phyloP scores from a whole-genome alignment of 2,113 vertebrate genomes.

The Notothenia rossii region DNA sequence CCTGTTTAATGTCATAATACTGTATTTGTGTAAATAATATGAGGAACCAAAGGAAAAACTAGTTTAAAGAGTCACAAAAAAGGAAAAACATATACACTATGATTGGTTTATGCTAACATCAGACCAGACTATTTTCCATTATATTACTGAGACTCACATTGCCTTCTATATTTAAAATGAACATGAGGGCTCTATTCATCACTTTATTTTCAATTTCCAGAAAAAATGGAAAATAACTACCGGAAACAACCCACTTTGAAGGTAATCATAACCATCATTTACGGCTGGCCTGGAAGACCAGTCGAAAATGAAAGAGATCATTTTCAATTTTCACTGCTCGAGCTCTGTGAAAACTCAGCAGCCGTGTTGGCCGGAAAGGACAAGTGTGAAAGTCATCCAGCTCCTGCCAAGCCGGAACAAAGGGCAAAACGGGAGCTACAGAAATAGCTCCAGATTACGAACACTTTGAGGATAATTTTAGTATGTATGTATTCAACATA shows the following conservation, averaged over 20 bases:
- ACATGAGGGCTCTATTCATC: background rate
- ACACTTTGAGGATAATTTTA: background rate
- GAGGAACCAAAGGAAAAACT: background rate
- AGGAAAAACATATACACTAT: background rate
- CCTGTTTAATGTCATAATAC: background rate
- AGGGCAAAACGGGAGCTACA: slow-evolving; percentile 47
- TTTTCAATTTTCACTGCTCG: slow-evolving; percentile 43
- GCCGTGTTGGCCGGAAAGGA: slow-evolving; percentile 34
- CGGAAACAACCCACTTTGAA: slow-evolving; percentile 6
- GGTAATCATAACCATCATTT: slow-evolving; percentile 18
- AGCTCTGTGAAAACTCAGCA: slow-evolving; percentile 25
- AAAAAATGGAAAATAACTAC: slow-evolving; percentile 15
- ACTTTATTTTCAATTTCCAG: slow-evolving; percentile 20
- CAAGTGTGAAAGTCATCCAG: slow-evolving; percentile 59
- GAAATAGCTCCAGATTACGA: slow-evolving; percentile 59
- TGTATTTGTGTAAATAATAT: background rate
- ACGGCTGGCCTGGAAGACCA: background rate
- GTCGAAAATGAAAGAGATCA: slow-evolving; percentile 36
- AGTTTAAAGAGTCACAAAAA: background rate
- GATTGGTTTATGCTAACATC: background rate
- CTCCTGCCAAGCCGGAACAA: slow-evolving; percentile 52
- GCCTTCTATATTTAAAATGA: slow-evolving; percentile 4
- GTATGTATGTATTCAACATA: background rate
- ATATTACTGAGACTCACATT: background rate
- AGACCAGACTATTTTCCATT: background rate